Evolutionary conservation across 2,113 vertebrate species (phyloP), one percentile per base, ranked within the genome.

Genomic region (Tylochromis polylepis): DNA sequence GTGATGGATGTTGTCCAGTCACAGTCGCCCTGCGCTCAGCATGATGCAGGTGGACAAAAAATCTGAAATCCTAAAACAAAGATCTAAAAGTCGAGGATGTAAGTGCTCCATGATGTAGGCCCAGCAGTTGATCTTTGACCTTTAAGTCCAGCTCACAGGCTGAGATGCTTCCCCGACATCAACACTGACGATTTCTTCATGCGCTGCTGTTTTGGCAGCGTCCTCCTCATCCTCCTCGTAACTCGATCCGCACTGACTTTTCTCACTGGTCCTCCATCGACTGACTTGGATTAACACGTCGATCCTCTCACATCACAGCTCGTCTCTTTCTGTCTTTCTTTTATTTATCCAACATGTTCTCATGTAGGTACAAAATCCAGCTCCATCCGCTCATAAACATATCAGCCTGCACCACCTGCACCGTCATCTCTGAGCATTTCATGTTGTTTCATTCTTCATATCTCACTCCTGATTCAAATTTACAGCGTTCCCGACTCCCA

Each of bases 401-500:
- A n/a, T 12, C 41, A 49, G 18, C 41, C 0, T 31, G 15, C 62
- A 53, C 18, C 24, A 51, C 16, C 14, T 34, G 5, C 16, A 5
- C 43, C 38, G 1, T 58, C 43, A 34, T 10, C 11, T 65, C 43
- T 82, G 16, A 57, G 1, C 38, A 10, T 60, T n/a, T 8, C 16
- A 0, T 0, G 1, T 51, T 10, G 53, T 27, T 59, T 70, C 79
- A 60, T 88, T 38, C 60, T 36, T 70, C 36, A 7, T 15, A 16
- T 49, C 41, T 79, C 24, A 27, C 15, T 2, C 79, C 78, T 83
- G 18, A 72, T 36, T 56, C 79, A 84, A 31, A 11, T 87, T 86
- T 60, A 3, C 90, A 90, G 87, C 15, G 18, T 34, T 79, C 53
- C 79, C 11, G 86, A 89, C 56, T 34, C 57, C 14, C 83, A 11